Evolutionary conservation across 2,113 vertebrate species (phyloP), one percentile per base, ranked within the genome.

Genomic region (Perca schrenkii): DNA sequence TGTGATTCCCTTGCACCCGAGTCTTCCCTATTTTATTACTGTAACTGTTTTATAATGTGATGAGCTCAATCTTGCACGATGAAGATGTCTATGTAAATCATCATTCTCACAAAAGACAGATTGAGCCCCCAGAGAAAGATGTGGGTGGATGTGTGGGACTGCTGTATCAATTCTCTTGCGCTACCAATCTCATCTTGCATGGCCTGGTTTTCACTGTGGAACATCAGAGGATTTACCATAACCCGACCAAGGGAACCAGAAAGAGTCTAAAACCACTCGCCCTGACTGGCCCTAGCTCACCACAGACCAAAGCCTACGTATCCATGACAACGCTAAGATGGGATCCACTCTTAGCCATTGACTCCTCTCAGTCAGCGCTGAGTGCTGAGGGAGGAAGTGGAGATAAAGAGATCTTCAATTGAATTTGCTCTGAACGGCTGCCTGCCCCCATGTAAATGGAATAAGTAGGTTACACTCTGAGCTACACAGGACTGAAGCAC

Each of bases 241-340:
- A 91, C 87, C 80, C 40, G 17, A 76, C 72, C 46, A 54, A 81
- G 46, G 82, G 72, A 79, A 69, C 68, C 70, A 84, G 77, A 50
- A 88, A 65, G 79, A 81, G 68, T 87, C 80, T 86, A 77, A 92
- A 94, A 89, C 93, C 90, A 93, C 88, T 92, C 92, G 69, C 89
- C 83, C 79, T 77, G 66, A 85, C 86, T 84, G 86, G 90, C 89
- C 90, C 68, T 17, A 17, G 76, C 88, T 91, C 68, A 74, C 83
- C 60, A 54, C 83, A 87, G 78, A 90, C 92, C 90, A 88, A 91
- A 91, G 82, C 86, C 87, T 79, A 74, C 0, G 93, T 95, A 94
- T 91, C 94, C 94, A 95, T 94, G 93, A 93, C 93, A 92, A 94
- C 92, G 19, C 80, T 31, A 85, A 91, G 89, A 91, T 83, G 69